Base-by-base conservation (phyloP, 2,113 vertebrate species). In the Carlito syrichta region DNA sequence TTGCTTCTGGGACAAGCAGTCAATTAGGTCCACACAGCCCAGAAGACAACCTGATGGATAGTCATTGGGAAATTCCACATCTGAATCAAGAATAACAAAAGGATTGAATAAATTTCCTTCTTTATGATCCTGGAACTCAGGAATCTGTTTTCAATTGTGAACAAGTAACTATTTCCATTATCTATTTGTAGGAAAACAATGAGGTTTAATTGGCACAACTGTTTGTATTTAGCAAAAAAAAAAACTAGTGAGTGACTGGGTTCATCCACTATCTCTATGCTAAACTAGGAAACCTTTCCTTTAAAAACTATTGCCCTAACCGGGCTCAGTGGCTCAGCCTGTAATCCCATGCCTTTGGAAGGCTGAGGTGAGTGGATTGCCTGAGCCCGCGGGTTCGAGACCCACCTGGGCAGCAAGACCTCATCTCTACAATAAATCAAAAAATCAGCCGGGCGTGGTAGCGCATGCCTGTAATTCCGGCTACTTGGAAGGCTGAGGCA, bases 41-140 rank as follows among this genome's bases (percentile, higher is more conserved):
- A 99, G 97, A 96, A 99, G 98, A 98, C 99, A 99, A 87, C 99
- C 99, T 12, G 99, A 99, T 83, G 99, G 99, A 98, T 99, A 99
- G 86, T 99, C 99, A 3, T 96, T 98, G 25, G 99, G 99, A 98
- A 99, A 99, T 93, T 98, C 98, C 96, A 99, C 97, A 96, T 99
- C 99, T 99, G 98, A 60, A 97, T 68, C 86, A 93, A 98, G 66
- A 97, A 95, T 23, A 95, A 92, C 74, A 96, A 96, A 78, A 87
- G 35, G 84, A 97, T 79, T 96, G 60, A 88, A 94, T 74, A 68
- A 62, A 35, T 82, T 81, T 88, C 35, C 50, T 76, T 92, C 45
- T 89, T 32, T 93, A 5, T 97, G 32, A 95, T 10, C 58, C 56
- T 96, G 32, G 19, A 89, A 92, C 52, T 78, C 74, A 83, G n/a